phyloP scores from a whole-genome alignment of 2,888 invertebrate species.

The Venustoraphidia nigricollis region DNA sequence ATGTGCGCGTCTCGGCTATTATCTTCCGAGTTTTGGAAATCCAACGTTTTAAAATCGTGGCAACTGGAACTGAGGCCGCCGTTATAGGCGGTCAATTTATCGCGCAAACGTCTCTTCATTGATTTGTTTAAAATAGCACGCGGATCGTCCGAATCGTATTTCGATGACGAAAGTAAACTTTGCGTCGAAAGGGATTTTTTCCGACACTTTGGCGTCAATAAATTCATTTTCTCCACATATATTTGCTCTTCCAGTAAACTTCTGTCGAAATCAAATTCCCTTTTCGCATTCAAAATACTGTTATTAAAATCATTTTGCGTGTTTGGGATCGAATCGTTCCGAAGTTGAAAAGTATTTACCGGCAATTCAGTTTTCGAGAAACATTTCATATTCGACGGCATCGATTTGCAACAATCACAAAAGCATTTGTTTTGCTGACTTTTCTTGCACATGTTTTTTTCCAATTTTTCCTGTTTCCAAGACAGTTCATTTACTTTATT shows the following conservation, averaged over 20 bases:
- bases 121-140: conserved; percentile 1
- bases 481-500: not conserved
- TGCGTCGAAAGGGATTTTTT: not conserved
- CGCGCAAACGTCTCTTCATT: conserved; percentile 2
- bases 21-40: not conserved
- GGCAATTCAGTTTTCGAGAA: not conserved
- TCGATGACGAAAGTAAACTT: not conserved
- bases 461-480: not conserved
- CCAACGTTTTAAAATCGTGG: not conserved
- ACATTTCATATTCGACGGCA: not conserved
- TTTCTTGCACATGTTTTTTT: not conserved
- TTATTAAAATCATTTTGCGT: too few relatives aligned
- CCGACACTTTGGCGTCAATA: too few relatives aligned
- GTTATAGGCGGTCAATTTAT: not conserved
- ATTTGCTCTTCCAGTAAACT: too few relatives aligned
- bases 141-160: conserved; percentile 3
- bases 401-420: not conserved
- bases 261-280: too few relatives aligned
- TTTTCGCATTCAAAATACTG: too few relatives aligned
- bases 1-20: too few relatives aligned
- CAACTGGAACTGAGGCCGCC: not conserved
- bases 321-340: too few relatives aligned
- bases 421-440: not conserved
- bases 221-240: too few relatives aligned
- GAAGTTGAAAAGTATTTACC: too few relatives aligned